phyloP scores from a whole-genome alignment of 2,113 vertebrate species.

The Callithrix jacchus region DNA sequence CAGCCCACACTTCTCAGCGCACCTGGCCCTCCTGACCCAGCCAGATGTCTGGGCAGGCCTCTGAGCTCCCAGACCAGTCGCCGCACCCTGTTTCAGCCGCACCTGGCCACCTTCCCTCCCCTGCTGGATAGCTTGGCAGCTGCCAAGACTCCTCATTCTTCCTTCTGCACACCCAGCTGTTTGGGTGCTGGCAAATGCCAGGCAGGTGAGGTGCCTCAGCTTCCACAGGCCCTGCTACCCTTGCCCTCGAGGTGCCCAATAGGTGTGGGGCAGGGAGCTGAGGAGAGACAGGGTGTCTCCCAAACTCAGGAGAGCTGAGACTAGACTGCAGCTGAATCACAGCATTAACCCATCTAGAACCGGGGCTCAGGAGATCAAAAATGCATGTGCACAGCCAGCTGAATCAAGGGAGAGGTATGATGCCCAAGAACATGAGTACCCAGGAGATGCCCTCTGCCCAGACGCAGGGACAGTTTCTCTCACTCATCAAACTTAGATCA shows the following conservation, averaged over 20 bases:
- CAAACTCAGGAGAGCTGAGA: not conserved
- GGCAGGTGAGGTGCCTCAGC: not conserved
- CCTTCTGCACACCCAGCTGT: conserved; percentile 5
- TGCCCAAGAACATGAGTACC: not conserved
- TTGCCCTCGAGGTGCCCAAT: not conserved
- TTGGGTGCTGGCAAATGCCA: conserved; percentile 38
- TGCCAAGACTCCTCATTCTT: not conserved
- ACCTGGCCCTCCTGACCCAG: conserved; percentile 8
- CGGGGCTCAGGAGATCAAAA: not conserved
- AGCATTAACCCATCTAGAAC: not conserved
- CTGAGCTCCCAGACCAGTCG: not conserved
- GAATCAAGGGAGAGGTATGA: not conserved
- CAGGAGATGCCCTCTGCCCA: not conserved
- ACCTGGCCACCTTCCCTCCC: not conserved
- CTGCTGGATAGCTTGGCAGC: not conserved
- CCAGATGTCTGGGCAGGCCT: conserved; percentile 31
- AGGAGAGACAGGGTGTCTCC: conserved; percentile 17
- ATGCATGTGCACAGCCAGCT: not conserved
- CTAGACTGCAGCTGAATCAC: not conserved
- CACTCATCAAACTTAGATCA: not conserved
- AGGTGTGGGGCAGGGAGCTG: not conserved
- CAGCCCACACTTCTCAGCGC: conserved; percentile 24
- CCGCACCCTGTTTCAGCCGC: not conserved
- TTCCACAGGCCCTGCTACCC: not conserved
- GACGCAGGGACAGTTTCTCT: not conserved